A percentile compares a stretch with the other conserved stretches of the same genome.
These are phyloP conservation scores for Proteles cristata DNA, from an alignment of 2,113 vertebrate genomes.

Conservation along the genomic window DNA sequence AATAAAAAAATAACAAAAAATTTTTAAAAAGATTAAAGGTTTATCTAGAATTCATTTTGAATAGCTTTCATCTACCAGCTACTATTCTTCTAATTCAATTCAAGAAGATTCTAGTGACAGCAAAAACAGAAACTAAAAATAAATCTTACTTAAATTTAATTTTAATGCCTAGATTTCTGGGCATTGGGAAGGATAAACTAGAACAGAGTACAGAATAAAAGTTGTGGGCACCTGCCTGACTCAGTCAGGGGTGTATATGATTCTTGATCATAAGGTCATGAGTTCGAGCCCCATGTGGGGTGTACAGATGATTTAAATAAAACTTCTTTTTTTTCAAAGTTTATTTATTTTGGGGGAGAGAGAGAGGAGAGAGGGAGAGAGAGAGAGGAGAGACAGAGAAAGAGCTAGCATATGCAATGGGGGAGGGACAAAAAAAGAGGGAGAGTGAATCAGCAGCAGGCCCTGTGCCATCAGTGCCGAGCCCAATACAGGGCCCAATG, in stretches of 20 bases:
- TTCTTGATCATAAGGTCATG: not conserved
- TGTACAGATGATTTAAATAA: no score
- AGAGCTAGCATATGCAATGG: no score
- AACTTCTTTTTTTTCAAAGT: no score
- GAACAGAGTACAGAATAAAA: not conserved
- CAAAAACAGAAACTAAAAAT: not conserved
- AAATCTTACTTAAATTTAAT: not conserved
- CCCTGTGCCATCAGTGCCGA: no score
- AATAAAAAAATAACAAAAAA: no score
- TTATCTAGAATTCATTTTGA: not conserved
- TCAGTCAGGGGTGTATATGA: not conserved
- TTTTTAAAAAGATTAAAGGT: not conserved
- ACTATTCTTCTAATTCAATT: not conserved
- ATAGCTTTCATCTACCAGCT: not conserved
- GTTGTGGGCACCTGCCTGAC: not conserved
- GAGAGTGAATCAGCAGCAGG: no score
- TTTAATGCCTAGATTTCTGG: conserved; percentile 15
- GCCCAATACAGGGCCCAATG: no score
- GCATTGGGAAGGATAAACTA: not conserved
- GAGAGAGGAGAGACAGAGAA: no score
- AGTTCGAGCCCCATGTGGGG: not conserved
- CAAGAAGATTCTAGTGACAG: not conserved
- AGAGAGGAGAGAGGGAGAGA: no score
- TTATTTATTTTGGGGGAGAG: no score
- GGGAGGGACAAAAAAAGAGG: no score